These are phyloP conservation scores for Cheilosia variabilis DNA, from an alignment of 2,888 invertebrate species.

Conservation along the genomic window DNA sequence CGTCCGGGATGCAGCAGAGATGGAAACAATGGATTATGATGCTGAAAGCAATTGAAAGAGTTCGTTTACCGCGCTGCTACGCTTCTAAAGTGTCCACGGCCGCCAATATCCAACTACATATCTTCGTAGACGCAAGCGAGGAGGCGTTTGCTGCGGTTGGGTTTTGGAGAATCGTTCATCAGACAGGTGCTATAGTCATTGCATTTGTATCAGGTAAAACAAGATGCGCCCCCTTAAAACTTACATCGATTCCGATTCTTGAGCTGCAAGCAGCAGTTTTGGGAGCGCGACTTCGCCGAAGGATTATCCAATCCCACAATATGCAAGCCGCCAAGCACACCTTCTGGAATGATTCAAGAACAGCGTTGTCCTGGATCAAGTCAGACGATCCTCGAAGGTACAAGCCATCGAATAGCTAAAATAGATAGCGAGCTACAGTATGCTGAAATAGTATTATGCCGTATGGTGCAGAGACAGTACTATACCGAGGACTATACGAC, in stretches of 20 bases:
- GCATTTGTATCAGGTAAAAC: too few relatives aligned
- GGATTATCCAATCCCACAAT: too few relatives aligned
- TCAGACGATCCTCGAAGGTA: slow-evolving; percentile 50
- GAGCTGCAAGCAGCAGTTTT: too few relatives aligned
- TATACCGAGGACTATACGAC: neutral
- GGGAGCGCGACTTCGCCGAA: too few relatives aligned
- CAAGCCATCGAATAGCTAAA: slow-evolving; percentile 65
- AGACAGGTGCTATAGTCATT: too few relatives aligned
- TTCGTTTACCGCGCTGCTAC: slow-evolving; percentile 42
- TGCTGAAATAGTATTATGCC: neutral
- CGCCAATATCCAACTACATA: slow-evolving; percentile 45
- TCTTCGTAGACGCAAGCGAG: too few relatives aligned
- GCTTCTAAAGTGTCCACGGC: neutral
- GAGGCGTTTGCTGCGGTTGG: too few relatives aligned
- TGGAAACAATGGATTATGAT: too few relatives aligned
- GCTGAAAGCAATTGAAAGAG: slow-evolving; percentile 1
- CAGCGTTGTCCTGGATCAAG: slow-evolving; percentile 61
- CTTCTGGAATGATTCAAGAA: slow-evolving; percentile 65
- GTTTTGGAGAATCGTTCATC: too few relatives aligned
- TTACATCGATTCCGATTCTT: too few relatives aligned
- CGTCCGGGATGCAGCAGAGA: slow-evolving; percentile 10
- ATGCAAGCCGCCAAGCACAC: neutral
- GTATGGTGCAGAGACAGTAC: neutral
- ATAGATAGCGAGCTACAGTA: neutral
- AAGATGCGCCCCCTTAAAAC: too few relatives aligned